These are phyloP conservation scores for Sander vitreus DNA, from an alignment of 2,113 vertebrate genomes.

Conservation along the genomic window DNA sequence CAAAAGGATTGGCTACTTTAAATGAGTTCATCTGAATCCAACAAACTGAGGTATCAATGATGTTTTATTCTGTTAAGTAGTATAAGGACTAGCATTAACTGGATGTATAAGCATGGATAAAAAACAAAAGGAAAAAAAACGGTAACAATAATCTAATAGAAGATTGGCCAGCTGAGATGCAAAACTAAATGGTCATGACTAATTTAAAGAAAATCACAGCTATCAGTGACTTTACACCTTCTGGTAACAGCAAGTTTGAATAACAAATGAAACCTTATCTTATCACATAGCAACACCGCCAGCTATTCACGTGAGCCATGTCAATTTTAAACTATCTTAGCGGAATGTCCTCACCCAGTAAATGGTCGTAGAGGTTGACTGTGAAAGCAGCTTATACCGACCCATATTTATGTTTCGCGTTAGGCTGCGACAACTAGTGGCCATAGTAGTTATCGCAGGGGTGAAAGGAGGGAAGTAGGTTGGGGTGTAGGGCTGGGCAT, in stretches of 20 bases:
- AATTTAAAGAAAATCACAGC: constrained; percentile 35
- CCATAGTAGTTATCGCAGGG: no score
- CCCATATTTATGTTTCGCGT: no score
- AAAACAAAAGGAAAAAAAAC: background rate
- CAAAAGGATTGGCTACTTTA: background rate
- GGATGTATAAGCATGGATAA: background rate
- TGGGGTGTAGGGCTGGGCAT: no score
- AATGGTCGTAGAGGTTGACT: no score
- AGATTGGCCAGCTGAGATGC: background rate
- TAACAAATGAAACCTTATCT: constrained; percentile 28
- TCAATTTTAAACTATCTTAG: background rate
- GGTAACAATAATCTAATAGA: no score
- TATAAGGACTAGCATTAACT: background rate
- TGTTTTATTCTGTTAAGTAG: background rate
- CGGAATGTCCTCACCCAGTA: no score
- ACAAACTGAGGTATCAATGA: background rate
- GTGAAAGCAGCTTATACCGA: no score
- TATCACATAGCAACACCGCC: constrained; percentile 33
- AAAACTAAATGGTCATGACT: constrained; percentile 7
- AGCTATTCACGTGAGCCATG: background rate
- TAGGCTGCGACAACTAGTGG: no score
- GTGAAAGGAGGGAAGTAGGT: no score
- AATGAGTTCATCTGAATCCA: constrained; percentile 18
- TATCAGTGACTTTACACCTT: constrained; percentile 32
- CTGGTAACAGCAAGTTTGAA: constrained; percentile 9